phyloP scores from a whole-genome alignment of 2,888 invertebrate species.

The Cheilosia grossa region DNA sequence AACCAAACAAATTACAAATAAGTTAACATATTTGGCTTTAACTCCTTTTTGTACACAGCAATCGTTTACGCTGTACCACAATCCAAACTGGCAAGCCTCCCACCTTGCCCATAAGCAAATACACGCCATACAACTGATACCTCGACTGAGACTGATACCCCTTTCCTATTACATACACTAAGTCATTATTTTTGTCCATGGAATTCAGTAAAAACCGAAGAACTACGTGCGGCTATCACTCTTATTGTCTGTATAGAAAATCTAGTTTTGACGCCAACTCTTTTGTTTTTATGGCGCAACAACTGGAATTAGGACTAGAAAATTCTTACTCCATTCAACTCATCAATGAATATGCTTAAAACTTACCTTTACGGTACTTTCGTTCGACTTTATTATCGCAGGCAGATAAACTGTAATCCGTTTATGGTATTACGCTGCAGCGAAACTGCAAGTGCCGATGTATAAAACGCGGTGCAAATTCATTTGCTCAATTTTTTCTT shows the following conservation, averaged over 20 bases:
- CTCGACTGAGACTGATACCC: too few species aligned
- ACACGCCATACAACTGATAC: too few species aligned
- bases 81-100: too few species aligned
- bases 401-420: constrained; percentile 54
- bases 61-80: too few species aligned
- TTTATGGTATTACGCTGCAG: constrained; percentile 29
- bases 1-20: too few species aligned
- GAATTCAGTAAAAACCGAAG: too few species aligned
- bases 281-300: constrained; percentile 51
- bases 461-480: constrained; percentile 4
- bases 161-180: too few species aligned
- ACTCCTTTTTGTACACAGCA: too few species aligned
- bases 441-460: constrained; percentile 20
- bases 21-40: too few species aligned
- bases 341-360: constrained; percentile 1
- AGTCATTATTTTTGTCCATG: too few species aligned
- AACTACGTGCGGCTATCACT: not conserved
- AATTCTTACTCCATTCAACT: constrained; percentile 16
- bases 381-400: constrained; percentile 38
- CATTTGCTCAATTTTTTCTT: not conserved
- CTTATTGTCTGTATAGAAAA: not conserved
- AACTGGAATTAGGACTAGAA: constrained; percentile 13
- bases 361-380: constrained; percentile 51
- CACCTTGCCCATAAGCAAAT: too few species aligned
- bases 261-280: constrained; percentile 49